phyloP scores from a whole-genome alignment of 2,113 vertebrate species.

The Psephotus haematonotus region DNA sequence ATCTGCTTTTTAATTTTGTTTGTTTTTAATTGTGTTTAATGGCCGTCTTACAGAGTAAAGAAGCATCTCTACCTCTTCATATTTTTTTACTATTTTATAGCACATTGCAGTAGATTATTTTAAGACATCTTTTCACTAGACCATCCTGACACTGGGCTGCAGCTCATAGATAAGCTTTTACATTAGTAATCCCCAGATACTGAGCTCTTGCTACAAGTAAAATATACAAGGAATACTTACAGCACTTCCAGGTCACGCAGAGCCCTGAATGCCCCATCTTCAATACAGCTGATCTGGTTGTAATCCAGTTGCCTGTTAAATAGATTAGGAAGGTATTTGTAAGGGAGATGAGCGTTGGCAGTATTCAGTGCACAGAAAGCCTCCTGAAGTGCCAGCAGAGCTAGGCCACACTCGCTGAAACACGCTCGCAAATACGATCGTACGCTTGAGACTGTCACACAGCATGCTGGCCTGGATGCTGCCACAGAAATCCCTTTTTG shows the following conservation, averaged over 20 bases:
- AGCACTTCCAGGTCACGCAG: constrained; percentile 97
- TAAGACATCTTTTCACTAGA: constrained; percentile 28
- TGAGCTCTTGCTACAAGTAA: constrained; percentile 31
- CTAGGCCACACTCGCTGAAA: not conserved
- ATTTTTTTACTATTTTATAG: not conserved
- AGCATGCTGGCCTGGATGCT: constrained; percentile 49
- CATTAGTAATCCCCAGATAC: constrained; percentile 29
- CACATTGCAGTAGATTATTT: constrained; percentile 1
- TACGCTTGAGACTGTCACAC: constrained; percentile 52
- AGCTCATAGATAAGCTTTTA: constrained; percentile 43
- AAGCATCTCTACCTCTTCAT: not conserved
- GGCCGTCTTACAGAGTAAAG: not conserved
- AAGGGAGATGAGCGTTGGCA: constrained; percentile 23
- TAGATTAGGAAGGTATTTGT: constrained; percentile 71
- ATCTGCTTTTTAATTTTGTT: not conserved
- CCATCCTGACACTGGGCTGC: constrained; percentile 31
- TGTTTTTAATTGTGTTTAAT: not conserved
- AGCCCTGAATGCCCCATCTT: constrained; percentile 93
- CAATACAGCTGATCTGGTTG: constrained; percentile 98
- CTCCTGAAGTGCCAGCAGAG: not conserved
- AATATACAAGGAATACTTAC: constrained; percentile 83
- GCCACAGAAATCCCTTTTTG: constrained; percentile 78
- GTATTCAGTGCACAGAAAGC: not conserved
- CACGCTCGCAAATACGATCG: not conserved
- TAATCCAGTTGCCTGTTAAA: constrained; percentile 96